Base-by-base conservation (phyloP, 1,140 invertebrate genomes). In the Drosophila guanche region DNA sequence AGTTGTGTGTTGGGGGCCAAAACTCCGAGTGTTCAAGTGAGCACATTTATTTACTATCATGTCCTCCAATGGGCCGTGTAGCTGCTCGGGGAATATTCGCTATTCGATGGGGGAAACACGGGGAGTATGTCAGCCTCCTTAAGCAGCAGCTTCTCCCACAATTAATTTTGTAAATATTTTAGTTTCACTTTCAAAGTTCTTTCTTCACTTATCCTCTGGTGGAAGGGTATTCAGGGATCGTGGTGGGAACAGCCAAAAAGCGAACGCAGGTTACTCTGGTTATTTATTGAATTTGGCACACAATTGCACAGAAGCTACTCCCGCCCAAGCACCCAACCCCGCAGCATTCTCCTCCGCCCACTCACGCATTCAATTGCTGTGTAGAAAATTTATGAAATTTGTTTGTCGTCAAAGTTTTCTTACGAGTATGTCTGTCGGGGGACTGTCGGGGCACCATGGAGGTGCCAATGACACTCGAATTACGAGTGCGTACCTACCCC, bases 41-140 rank as follows among this genome's bases (percentile, higher is more conserved):
- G 47, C 50, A 72, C 78, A 73, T 78, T 68, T 79, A 79, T 79
- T 79, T 72, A 78, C 76, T 72, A 60, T 72, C 68, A 59, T 57
- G 60, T 74, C 61, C 37, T 48, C 59, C 52, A 52, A 74, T 58
- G 42, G 51, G 42, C 53, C 42, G 23, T 50, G 2, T 1, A 12
- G 4, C 4, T 14, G 12, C 3, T n/a, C 4, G 27, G 70, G 37
- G 14, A 8, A 40, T 33, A n/a, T 33, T 3, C 7, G 25, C 33
- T 51, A 20, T 20, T 20, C 16, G 0, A 20, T 20, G 16, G n/a
- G n/a, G n/a, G n/a, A 20, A 20, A 20, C 1, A 20, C 1, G 16
- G 16, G 16, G 16, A 20, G 16, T 1, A 20, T 20, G 16, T 20
- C 16, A 20, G 16, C 16, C 16, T 20, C 16, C 16, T 20, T 20